Evolutionary conservation across 2,888 invertebrate species (phyloP).

Genomic region (Orgyia antiqua): DNA sequence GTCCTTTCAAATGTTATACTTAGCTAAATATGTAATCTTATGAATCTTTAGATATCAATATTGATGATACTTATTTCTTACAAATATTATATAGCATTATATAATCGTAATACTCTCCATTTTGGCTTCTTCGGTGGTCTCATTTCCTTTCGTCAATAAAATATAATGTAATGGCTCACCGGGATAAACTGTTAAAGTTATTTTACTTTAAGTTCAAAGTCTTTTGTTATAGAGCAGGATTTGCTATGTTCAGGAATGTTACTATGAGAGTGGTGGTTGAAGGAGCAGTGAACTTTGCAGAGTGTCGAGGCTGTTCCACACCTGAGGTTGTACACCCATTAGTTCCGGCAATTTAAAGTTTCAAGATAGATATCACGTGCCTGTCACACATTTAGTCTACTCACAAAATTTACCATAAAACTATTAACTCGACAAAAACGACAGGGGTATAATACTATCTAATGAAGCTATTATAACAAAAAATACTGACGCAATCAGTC

Average conservation of each 20-base stretch:
- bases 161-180: slow-evolving; percentile 44
- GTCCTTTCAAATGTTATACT: too few species aligned
- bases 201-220: slow-evolving; percentile 22
- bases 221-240: slow-evolving; percentile 37
- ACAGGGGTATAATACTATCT: slow-evolving; percentile 18
- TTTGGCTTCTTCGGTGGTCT: slow-evolving; percentile 42
- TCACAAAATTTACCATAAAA: slow-evolving; percentile 14
- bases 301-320: slow-evolving; percentile 56
- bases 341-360: slow-evolving; percentile 60
- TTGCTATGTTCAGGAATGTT: slow-evolving; percentile 31
- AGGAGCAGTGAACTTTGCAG: slow-evolving; percentile 73
- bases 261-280: slow-evolving; percentile 36
- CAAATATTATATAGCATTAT: too few species aligned
- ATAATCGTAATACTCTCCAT: too few species aligned
- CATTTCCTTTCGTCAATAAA: slow-evolving; percentile 43
- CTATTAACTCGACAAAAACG: slow-evolving; percentile 16
- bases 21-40: too few species aligned
- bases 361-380: slow-evolving; percentile 50
- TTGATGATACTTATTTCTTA: too few species aligned
- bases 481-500: slow-evolving; percentile 27
- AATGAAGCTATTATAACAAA: slow-evolving; percentile 24
- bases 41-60: too few species aligned
- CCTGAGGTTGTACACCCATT: slow-evolving; percentile 68
- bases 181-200: slow-evolving; percentile 26
- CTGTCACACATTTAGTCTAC: slow-evolving; percentile 38